These are phyloP conservation scores for Herminia tarsipennalis DNA, from an alignment of 2,888 invertebrate genomes.

Conservation along the genomic window DNA sequence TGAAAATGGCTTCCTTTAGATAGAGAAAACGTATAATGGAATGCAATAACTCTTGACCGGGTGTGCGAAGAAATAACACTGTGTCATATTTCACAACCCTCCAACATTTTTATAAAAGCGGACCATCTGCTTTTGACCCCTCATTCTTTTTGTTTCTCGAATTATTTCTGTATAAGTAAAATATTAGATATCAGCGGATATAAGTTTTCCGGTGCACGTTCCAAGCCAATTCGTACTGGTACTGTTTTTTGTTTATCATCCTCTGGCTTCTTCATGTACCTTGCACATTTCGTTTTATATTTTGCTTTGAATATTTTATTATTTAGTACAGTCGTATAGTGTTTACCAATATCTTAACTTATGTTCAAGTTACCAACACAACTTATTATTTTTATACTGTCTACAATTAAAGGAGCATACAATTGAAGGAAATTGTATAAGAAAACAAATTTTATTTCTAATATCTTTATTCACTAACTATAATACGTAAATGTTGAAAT, in stretches of 20 bases:
- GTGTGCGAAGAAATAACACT: constrained; percentile 86
- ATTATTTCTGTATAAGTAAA: constrained; percentile 81
- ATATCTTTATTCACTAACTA: too few relatives aligned
- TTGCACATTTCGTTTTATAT: not conserved
- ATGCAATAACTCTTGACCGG: constrained; percentile 86
- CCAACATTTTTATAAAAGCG: constrained; percentile 86
- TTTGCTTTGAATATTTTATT: not conserved
- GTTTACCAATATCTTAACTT: too few relatives aligned
- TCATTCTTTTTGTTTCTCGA: constrained; percentile 84
- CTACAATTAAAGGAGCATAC: too few relatives aligned
- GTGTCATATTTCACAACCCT: constrained; percentile 86
- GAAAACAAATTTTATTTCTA: too few relatives aligned
- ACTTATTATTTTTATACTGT: too few relatives aligned
- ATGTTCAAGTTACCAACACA: too few relatives aligned
- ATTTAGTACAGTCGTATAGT: too few relatives aligned
- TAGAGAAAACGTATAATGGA: constrained; percentile 85
- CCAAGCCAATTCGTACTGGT: constrained; percentile 50
- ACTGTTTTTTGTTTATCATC: constrained; percentile 38
- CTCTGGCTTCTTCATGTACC: constrained; percentile 13
- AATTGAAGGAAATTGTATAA: too few relatives aligned
- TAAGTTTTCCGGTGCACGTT: constrained; percentile 62
- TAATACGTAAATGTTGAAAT: too few relatives aligned
- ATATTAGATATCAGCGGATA: constrained; percentile 64
- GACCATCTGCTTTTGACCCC: constrained; percentile 86
- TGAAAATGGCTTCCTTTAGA: constrained; percentile 85